Evolutionary conservation across 2,888 invertebrate genomes (phyloP).

Genomic region (Lacanobia wlatinum): DNA sequence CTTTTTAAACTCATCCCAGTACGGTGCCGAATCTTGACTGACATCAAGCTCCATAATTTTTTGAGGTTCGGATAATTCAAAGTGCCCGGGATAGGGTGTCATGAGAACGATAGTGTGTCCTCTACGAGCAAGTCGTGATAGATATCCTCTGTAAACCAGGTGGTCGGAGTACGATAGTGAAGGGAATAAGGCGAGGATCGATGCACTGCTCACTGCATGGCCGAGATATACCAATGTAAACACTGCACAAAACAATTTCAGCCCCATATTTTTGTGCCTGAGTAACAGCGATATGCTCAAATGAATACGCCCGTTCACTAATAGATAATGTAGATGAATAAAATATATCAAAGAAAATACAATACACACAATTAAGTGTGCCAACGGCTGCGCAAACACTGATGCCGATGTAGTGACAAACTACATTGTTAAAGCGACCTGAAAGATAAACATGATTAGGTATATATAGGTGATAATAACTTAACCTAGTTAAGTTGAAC

Average conservation of each 20-base stretch:
- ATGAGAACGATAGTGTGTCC: slow-evolving; percentile 84
- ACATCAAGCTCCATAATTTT: slow-evolving; percentile 84
- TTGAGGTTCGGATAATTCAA: slow-evolving; percentile 79
- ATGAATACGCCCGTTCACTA: slow-evolving; percentile 57
- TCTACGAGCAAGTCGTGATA: slow-evolving; percentile 78
- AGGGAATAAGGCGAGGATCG: slow-evolving; percentile 84
- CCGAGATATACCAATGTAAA: slow-evolving; percentile 67
- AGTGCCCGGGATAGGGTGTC: slow-evolving; percentile 87
- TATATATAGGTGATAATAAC: neutral
- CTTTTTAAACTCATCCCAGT: slow-evolving; percentile 82
- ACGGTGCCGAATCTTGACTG: slow-evolving; percentile 78
- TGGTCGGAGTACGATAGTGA: slow-evolving; percentile 86
- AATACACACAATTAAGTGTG: slow-evolving; percentile 43
- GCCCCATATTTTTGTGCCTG: slow-evolving; percentile 67
- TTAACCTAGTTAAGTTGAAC: slow-evolving; percentile 5
- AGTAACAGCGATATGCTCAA: slow-evolving; percentile 46
- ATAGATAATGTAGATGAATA: slow-evolving; percentile 48
- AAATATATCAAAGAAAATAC: slow-evolving; percentile 64
- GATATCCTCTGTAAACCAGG: slow-evolving; percentile 82
- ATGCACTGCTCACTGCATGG: slow-evolving; percentile 73
- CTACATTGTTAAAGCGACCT: slow-evolving; percentile 43
- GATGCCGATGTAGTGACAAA: slow-evolving; percentile 55
- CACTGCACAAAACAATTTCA: slow-evolving; percentile 65
- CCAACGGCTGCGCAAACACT: slow-evolving; percentile 76
- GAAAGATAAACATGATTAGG: slow-evolving; percentile 31